Evolutionary conservation across 2,888 invertebrate genomes (phyloP), one percentile per base, ranked within the genome.

Genomic region (Stenoptilia bipunctidactyla): DNA sequence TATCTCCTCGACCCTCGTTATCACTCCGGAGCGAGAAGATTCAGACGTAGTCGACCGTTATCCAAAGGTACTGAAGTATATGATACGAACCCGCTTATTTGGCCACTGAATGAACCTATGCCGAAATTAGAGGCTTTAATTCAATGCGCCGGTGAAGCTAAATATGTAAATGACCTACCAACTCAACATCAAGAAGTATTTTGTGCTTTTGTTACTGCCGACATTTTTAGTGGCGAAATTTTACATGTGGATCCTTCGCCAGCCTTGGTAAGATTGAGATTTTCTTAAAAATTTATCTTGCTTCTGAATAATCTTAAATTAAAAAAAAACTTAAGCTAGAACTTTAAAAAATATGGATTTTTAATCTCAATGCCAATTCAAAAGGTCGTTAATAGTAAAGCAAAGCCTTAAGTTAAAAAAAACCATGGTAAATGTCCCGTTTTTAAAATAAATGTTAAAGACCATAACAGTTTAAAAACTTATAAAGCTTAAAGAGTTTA

Each of bases 11-110:
- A 76, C 34, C 58, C 79, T 0, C 70, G 62, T 34, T 70, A 86
- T 37, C 74, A 75, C 15, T 87, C 86, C 40, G 90, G 89, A 27
- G 63, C 64, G 0, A 55, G 54, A 41, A 69, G 75, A 14, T 53
- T 71, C 1, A 59, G 89, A 69, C 51, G 86, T 41, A 70, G 70
- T 0, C 58, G 91, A 40, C 87, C 85, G 0, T 37, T 90, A 2
- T 90, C 90, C 0, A 85, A 80, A 15, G 90, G 88, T 0, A 72
- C 66, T 9, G 88, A 90, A 56, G 83, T 85, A 14, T 92, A 84
- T 53, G 88, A 89, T 42, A 89, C 88, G 0, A 86, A 89, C 49
- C 73, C 84, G 44, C 66, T 72, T 2, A 55, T 86, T 36, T 90
- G 88, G 85, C 90, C 90, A 0, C 48, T 90, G 27, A 87, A 85